Evolutionary conservation across 2,888 invertebrate genomes (phyloP), one percentile per base, ranked within the genome.

Genomic region (Tenthredo scrophulariae): DNA sequence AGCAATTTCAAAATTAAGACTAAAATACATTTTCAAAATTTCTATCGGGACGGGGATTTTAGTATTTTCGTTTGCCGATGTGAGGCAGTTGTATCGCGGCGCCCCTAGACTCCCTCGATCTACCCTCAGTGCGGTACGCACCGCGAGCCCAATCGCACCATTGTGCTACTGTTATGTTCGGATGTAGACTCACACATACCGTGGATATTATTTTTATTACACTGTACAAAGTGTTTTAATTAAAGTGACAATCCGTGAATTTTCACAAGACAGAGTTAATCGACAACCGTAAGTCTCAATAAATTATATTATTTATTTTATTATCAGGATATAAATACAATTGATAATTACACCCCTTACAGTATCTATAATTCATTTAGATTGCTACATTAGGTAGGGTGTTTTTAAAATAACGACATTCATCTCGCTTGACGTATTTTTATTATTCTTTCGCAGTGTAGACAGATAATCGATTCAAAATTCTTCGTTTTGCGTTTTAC

Each of bases 61-160:
- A 74, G 72, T 74, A 74, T 74, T 74, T 74, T 43, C 40, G 13
- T 74, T 15, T 33, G 40, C 80, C 80, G 80, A 37, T n/a, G 80
- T n/a, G 58, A 40, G 80, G 62, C 80, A 33, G 26, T 62, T 3
- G 13, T 29, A 40, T 62, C 80, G 80, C 58, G 13, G 37, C 62
- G 80, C 58, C 37, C 79, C 54, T 79, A 79, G 79, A 37, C 26
- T 54, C n/a, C 54, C 54, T 54, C 79, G 79, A 46, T 46, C 75
- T 37, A 75, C 75, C 79, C 54, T 79, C 79, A 79, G 79, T 79
- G 79, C 79, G 79, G 22, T 79, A 33, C 79, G 79, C 33, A 79
- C 79, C 79, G 79, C 79, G 79, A 58, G 37, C 37, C 18, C 18
- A 26, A 46, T 75, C 75, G 26, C 75, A 46, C 13, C 72, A 46